A percentile compares a stretch with the other conserved stretches of the same genome.
Conservation (phyloP, 2,888 invertebrate species). For the Clunio marinus region DNA sequence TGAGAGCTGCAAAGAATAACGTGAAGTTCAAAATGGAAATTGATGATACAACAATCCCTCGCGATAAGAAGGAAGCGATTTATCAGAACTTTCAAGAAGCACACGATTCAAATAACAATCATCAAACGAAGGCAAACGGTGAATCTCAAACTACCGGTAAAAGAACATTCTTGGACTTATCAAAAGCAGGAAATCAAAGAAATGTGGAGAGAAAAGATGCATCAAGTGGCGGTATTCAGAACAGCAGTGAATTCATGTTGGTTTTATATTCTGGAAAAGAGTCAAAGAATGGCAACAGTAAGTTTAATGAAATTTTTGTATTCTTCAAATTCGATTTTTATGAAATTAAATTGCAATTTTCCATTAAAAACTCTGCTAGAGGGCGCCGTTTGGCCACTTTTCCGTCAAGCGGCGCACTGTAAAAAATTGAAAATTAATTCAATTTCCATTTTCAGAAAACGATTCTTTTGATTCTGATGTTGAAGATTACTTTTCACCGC, state of each 20-base stretch:
- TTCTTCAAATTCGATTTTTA: not conserved
- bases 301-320: slow-evolving; percentile 41
- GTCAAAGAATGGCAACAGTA: slow-evolving; percentile 54
- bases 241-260: slow-evolving; percentile 77
- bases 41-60: not conserved
- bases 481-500: slow-evolving; percentile 65
- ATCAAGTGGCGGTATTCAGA: slow-evolving; percentile 55
- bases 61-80: not conserved
- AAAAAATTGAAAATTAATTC: not conserved
- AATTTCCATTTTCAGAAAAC: slow-evolving; percentile 49
- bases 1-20: slow-evolving; percentile 18
- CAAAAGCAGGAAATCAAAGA: too few species aligned
- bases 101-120: not conserved
- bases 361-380: too few species aligned
- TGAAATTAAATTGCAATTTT: not conserved
- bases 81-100: slow-evolving; percentile 26
- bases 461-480: slow-evolving; percentile 61
- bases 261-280: slow-evolving; percentile 61
- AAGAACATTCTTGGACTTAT: slow-evolving; percentile 27
- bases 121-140: not conserved
- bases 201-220: slow-evolving; percentile 45
- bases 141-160: slow-evolving; percentile 29
- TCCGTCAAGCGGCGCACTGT: too few species aligned
- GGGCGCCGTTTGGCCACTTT: too few species aligned
- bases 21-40: not conserved